These are phyloP conservation scores for Prolemur simus DNA, from an alignment of 2,113 vertebrate species.

Conservation along the genomic window DNA sequence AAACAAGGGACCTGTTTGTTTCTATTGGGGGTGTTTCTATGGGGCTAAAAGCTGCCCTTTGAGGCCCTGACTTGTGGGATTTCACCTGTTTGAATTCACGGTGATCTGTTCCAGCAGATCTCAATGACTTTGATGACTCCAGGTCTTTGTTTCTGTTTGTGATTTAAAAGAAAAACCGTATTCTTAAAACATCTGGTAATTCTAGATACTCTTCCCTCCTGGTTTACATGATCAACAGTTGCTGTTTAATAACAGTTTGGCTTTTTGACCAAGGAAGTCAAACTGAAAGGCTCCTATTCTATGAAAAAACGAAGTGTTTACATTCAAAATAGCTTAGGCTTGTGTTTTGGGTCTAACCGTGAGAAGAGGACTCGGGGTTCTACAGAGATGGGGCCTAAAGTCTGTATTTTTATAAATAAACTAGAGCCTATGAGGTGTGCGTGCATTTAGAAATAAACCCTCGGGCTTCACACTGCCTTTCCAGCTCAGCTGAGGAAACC, in stretches of 20 bases:
- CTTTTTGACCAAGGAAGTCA: slow-evolving; percentile 32
- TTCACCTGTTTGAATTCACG: not conserved
- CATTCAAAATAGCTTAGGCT: slow-evolving; percentile 3
- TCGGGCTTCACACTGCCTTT: not conserved
- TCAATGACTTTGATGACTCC: not conserved
- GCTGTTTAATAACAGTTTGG: not conserved
- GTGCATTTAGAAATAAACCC: slow-evolving; percentile 34
- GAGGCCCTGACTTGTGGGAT: not conserved
- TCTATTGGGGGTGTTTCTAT: not conserved
- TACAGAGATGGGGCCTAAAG: not conserved
- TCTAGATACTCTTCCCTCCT: not conserved
- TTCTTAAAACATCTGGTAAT: not conserved
- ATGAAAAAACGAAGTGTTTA: slow-evolving; percentile 33
- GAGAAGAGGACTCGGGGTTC: not conserved
- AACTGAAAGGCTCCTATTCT: slow-evolving; percentile 7
- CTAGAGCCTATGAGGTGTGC: not conserved
- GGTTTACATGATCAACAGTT: not conserved
- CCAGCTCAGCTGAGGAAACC: not conserved
- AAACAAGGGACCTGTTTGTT: slow-evolving; percentile 19
- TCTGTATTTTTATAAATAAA: slow-evolving; percentile 60
- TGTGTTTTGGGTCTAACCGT: slow-evolving; percentile 2
- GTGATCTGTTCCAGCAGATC: not conserved
- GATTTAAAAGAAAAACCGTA: not conserved
- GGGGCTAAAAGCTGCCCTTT: not conserved
- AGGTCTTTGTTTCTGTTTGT: not conserved